Conservation (phyloP, 2,113 vertebrate genomes). For the Agelaius tricolor region DNA sequence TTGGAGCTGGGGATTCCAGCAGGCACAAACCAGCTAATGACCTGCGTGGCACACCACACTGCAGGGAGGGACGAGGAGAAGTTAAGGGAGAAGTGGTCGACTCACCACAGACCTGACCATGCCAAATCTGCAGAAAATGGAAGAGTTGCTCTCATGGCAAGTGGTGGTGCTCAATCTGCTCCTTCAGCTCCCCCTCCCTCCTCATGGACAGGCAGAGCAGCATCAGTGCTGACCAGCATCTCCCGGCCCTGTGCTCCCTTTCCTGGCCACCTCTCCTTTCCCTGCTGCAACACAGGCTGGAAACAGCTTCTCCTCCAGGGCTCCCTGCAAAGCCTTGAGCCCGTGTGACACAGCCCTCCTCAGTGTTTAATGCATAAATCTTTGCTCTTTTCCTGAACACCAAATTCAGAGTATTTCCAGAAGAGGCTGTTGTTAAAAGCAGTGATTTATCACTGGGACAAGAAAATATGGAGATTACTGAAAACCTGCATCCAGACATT, state of each 20-base stretch:
- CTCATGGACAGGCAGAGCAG: accelerated
- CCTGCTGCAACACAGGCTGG: background rate
- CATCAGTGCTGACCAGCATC: background rate
- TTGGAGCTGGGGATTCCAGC: background rate
- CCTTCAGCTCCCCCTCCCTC: background rate
- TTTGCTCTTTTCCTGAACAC: background rate
- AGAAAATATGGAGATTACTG: background rate
- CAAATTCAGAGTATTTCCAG: background rate
- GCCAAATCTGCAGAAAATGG: background rate
- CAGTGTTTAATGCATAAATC: background rate
- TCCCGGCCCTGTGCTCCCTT: accelerated
- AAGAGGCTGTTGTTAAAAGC: background rate
- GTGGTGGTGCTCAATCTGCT: background rate
- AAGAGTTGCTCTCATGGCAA: accelerated
- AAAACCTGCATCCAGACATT: background rate
- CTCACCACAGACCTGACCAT: background rate
- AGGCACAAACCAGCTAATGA: background rate
- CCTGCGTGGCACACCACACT: background rate
- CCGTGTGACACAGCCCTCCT: background rate
- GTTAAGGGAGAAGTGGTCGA: accelerated
- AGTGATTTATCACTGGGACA: background rate
- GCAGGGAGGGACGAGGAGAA: background rate
- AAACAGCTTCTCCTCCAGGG: background rate
- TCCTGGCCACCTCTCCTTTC: background rate
- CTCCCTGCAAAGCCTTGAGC: background rate